phyloP scores from a whole-genome alignment of 2,888 invertebrate species.

The Tenthredo notha region DNA sequence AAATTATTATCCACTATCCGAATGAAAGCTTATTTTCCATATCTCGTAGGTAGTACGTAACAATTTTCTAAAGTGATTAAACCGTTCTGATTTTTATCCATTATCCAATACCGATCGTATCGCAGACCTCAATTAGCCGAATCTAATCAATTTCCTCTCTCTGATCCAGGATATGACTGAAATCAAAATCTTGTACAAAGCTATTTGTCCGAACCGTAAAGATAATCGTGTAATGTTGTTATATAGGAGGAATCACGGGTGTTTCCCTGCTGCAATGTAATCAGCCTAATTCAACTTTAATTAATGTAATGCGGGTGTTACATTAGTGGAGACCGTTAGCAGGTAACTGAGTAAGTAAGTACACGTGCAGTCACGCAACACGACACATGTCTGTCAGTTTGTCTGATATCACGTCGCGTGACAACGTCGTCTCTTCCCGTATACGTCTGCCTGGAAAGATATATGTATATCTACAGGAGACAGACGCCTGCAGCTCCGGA shows the following conservation, averaged over 20 bases:
- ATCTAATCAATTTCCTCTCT: background rate
- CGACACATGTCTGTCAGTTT: conserved; percentile 56
- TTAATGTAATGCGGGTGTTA: conserved; percentile 70
- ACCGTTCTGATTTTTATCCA: conserved; percentile 18
- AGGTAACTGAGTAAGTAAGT: conserved; percentile 58
- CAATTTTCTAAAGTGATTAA: conserved; percentile 8
- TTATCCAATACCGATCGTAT: background rate
- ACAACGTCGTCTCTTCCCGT: conserved; percentile 56
- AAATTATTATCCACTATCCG: background rate
- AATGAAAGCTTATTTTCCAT: background rate
- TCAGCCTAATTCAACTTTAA: conserved; percentile 71
- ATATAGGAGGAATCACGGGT: background rate
- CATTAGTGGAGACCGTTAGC: conserved; percentile 52
- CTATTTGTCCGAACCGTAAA: background rate
- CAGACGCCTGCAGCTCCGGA: conserved; percentile 11
- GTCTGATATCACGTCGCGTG: conserved; percentile 68
- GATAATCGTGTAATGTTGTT: conserved; percentile 23
- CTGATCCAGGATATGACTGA: background rate
- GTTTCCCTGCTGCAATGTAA: conserved; percentile 59
- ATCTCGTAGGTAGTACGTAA: background rate
- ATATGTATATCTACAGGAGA: conserved; percentile 2
- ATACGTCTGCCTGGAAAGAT: conserved; percentile 33
- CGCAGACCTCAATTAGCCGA: background rate
- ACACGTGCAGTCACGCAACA: conserved; percentile 69
- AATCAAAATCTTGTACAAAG: conserved; percentile 23